Evolutionary conservation across 2,113 vertebrate species (phyloP).

Genomic region (Dasyprocta punctata): DNA sequence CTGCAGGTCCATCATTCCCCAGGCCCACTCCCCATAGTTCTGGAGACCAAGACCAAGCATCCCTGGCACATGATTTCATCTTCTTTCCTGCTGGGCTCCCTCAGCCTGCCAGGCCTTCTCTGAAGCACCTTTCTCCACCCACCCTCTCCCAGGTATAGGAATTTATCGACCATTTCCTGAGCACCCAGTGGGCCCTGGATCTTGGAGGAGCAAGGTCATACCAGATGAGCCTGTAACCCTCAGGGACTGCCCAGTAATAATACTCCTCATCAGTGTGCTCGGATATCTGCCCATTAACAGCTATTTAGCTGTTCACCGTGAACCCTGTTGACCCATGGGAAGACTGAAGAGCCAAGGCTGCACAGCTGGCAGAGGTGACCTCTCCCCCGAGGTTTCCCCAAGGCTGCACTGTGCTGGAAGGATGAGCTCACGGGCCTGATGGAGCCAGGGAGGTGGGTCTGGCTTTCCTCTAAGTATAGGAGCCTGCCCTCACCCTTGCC

Average conservation of each 20-base stretch:
- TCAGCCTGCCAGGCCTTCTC: background rate
- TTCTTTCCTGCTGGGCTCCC: background rate
- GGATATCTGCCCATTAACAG: background rate
- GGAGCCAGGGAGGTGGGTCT: background rate
- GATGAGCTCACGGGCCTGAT: background rate
- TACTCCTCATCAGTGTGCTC: background rate
- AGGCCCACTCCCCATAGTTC: background rate
- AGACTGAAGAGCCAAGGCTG: background rate
- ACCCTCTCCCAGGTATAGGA: background rate
- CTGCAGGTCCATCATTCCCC: background rate
- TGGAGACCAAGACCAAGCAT: background rate
- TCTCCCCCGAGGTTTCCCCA: background rate
- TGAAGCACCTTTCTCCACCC: accelerated
- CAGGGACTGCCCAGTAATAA: background rate
- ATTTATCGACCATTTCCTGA: background rate
- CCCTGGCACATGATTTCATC: background rate
- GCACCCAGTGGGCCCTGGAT: background rate
- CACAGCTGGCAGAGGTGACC: background rate
- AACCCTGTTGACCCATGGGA: background rate
- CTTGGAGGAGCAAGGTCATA: background rate
- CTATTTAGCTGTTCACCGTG: background rate
- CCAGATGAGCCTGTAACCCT: background rate
- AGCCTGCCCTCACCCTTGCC: background rate
- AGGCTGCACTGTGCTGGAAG: background rate
- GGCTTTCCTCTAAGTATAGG: background rate